These are phyloP conservation scores for Cynopterus brachyotis DNA, from an alignment of 2,113 vertebrate species.

Conservation along the genomic window DNA sequence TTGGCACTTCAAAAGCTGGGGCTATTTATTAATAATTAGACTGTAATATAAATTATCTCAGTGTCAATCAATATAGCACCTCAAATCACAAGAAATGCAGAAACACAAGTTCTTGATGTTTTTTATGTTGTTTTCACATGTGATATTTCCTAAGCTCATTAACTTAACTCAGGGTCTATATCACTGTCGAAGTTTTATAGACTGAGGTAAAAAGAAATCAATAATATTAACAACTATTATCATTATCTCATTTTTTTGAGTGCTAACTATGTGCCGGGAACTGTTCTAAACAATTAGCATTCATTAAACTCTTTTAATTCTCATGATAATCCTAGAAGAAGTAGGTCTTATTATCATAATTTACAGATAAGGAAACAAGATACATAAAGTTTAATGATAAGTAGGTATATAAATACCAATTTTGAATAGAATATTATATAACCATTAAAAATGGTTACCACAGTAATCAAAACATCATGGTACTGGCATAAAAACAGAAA, in stretches of 20 bases:
- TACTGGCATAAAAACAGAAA: too few relatives aligned
- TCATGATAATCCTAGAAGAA: too few relatives aligned
- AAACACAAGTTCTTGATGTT: neutral
- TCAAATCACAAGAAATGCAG: neutral
- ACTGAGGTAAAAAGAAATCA: neutral
- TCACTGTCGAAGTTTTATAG: neutral
- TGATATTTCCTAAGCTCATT: neutral
- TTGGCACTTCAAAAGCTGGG: neutral
- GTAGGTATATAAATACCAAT: neutral
- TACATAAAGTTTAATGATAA: neutral
- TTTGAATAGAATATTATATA: neutral
- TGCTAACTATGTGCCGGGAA: neutral
- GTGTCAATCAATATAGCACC: neutral
- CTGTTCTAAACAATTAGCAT: neutral
- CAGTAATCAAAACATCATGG: neutral
- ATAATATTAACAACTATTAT: neutral
- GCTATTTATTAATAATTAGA: neutral
- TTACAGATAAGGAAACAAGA: neutral
- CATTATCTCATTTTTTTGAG: neutral
- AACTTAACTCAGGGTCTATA: neutral
- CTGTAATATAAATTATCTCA: neutral
- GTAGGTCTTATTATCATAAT: too few relatives aligned
- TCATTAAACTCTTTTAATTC: neutral
- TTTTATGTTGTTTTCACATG: neutral
- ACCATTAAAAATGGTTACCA: neutral